A percentile compares a stretch with the other conserved stretches of the same genome.
phyloP scores from a whole-genome alignment of 2,888 invertebrate genomes.

The Drosophila anceps region DNA sequence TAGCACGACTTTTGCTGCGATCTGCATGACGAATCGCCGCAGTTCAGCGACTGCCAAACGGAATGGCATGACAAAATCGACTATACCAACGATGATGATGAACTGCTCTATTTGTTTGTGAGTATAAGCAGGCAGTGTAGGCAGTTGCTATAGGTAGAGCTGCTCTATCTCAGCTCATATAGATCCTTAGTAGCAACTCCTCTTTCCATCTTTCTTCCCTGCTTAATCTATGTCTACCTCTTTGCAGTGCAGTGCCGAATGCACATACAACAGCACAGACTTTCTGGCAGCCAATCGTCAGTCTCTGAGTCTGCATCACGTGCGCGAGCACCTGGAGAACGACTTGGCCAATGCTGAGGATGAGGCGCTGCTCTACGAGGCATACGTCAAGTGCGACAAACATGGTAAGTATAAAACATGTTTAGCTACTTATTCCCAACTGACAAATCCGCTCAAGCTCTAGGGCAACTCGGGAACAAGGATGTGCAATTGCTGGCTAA shows the following conservation, averaged over 20 bases:
- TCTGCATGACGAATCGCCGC: slow-evolving; percentile 69
- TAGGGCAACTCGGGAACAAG: slow-evolving; percentile 42
- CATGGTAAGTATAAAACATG: slow-evolving; percentile 58
- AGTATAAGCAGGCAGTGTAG: slow-evolving; percentile 19
- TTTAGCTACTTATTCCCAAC: rapidly evolving
- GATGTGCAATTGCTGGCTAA: slow-evolving; percentile 49
- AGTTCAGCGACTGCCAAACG: slow-evolving; percentile 66
- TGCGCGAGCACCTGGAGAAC: slow-evolving; percentile 56
- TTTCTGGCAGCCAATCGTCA: slow-evolving; percentile 59
- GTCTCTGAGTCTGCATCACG: slow-evolving; percentile 49
- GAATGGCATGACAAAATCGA: slow-evolving; percentile 63
- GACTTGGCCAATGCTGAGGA: slow-evolving; percentile 53
- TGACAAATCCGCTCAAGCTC: slow-evolving; percentile 38
- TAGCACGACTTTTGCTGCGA: slow-evolving; percentile 79
- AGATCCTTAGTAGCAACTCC: not conserved
- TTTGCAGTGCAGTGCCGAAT: slow-evolving; percentile 72
- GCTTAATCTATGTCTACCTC: too few relatives aligned
- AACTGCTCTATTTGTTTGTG: slow-evolving; percentile 68
- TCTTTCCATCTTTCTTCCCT: not conserved
- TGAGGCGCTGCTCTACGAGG: slow-evolving; percentile 53
- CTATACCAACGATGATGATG: slow-evolving; percentile 44
- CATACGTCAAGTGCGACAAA: slow-evolving; percentile 69
- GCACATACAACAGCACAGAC: slow-evolving; percentile 67
- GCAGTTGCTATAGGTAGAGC: not conserved
- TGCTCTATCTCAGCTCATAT: not conserved